These are phyloP conservation scores for Phenganax subtilis DNA, from an alignment of 92 coral and sea anemone species.

Conservation along the genomic window DNA sequence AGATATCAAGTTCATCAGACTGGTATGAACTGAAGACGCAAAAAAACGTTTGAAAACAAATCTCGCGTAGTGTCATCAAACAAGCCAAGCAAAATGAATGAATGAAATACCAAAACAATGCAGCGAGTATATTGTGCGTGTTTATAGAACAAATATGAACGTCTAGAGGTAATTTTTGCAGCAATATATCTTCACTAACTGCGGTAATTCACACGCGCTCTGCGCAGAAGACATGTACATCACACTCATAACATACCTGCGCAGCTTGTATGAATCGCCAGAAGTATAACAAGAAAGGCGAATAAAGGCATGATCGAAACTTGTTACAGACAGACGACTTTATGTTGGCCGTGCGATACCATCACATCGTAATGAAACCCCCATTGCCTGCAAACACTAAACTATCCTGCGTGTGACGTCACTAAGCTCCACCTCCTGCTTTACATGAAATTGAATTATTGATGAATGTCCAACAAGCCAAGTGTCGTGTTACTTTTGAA, in stretches of 20 bases:
- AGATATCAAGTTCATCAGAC: not conserved
- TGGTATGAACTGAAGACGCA: not conserved
- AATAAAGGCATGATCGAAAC: not conserved
- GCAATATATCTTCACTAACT: too few species aligned
- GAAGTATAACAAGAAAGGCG: slow-evolving; percentile 10
- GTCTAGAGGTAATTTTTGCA: not conserved
- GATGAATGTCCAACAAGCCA: slow-evolving; percentile 20
- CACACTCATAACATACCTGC: slow-evolving; percentile 27
- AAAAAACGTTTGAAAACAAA: not conserved
- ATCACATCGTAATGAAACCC: slow-evolving; percentile 28
- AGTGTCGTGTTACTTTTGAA: slow-evolving; percentile 1
- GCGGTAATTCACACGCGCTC: too few species aligned
- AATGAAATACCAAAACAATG: slow-evolving; percentile 42
- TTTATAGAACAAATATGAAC: slow-evolving; percentile 38
- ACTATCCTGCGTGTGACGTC: slow-evolving; percentile 38
- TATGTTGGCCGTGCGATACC: slow-evolving; percentile 29
- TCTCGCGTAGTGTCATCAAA: not conserved
- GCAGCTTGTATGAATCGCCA: not conserved
- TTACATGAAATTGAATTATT: slow-evolving; percentile 33
- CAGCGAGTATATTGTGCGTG: slow-evolving; percentile 14
- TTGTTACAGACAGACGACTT: slow-evolving; percentile 16
- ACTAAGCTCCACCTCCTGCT: slow-evolving; percentile 36
- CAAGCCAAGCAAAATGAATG: slow-evolving; percentile 32
- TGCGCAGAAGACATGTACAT: not conserved
- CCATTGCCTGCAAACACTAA: slow-evolving; percentile 13